Evolutionary conservation across 2,888 invertebrate species (phyloP).

Genomic region (Drosophila borborema): DNA sequence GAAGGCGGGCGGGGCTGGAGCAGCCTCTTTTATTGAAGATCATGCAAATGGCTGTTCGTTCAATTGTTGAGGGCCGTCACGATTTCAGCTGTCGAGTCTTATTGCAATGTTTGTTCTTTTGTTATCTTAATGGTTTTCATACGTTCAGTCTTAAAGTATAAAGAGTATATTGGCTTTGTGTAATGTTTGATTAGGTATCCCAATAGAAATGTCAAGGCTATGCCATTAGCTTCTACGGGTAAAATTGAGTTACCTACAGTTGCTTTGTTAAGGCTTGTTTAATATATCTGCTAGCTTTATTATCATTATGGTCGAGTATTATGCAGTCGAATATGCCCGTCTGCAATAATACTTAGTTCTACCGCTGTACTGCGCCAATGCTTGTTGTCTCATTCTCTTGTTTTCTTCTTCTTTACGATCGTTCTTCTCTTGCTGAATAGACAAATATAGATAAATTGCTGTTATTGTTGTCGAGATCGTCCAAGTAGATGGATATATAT

Average conservation of each 20-base stretch:
- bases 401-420: constrained; percentile 20
- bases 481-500: constrained; percentile 11
- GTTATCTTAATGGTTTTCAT: constrained; percentile 52
- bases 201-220: background rate
- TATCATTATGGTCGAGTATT: too few relatives aligned
- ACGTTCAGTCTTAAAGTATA: constrained; percentile 14
- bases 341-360: too few relatives aligned
- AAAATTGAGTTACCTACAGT: background rate
- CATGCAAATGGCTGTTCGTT: constrained; percentile 54
- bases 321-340: background rate
- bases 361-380: too few relatives aligned
- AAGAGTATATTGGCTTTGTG: background rate
- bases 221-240: background rate
- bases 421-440: constrained; percentile 38
- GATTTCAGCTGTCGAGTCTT: constrained; percentile 29
- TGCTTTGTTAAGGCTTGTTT: background rate
- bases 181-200: background rate
- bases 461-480: constrained; percentile 51
- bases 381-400: constrained; percentile 2
- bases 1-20: background rate
- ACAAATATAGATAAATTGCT: constrained; percentile 65
- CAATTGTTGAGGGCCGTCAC: constrained; percentile 66
- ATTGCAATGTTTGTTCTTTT: constrained; percentile 53
- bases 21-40: constrained; percentile 55
- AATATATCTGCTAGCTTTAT: background rate